These are phyloP conservation scores for Aproaerema taeniolella DNA, from an alignment of 2,888 invertebrate species.

Conservation along the genomic window DNA sequence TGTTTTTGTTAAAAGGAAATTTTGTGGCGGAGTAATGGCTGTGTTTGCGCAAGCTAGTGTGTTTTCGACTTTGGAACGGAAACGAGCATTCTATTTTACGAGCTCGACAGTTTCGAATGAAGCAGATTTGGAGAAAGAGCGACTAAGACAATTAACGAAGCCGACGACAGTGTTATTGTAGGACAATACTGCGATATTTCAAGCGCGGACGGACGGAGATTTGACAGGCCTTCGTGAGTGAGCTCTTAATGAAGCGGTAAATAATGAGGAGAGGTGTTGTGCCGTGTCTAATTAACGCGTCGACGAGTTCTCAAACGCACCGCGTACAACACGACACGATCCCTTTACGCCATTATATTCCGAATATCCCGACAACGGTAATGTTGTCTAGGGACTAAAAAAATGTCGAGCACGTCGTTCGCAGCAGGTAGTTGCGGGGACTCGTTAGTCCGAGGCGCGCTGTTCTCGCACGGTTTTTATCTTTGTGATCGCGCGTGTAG, in stretches of 20 bases:
- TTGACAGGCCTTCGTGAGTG: constrained; percentile 68
- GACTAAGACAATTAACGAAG: constrained; percentile 63
- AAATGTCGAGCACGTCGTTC: constrained; percentile 35
- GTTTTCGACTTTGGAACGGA: constrained; percentile 41
- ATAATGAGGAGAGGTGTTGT: constrained; percentile 72
- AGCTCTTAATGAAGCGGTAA: constrained; percentile 76
- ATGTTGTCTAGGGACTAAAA: constrained; percentile 34
- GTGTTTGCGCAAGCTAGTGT: constrained; percentile 43
- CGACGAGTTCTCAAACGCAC: constrained; percentile 40
- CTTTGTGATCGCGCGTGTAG: constrained; percentile 57
- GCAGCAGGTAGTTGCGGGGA: constrained; percentile 42
- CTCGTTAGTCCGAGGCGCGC: constrained; percentile 48
- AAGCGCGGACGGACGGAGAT: constrained; percentile 56
- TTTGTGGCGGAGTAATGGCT: constrained; percentile 48
- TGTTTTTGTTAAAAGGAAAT: constrained; percentile 52
- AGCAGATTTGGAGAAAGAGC: constrained; percentile 41
- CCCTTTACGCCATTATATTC: constrained; percentile 41
- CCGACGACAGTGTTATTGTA: constrained; percentile 69
- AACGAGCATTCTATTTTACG: constrained; percentile 49
- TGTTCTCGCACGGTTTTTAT: constrained; percentile 60
- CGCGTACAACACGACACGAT: constrained; percentile 31
- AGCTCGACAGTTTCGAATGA: constrained; percentile 45
- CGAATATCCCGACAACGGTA: constrained; percentile 34
- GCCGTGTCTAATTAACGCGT: constrained; percentile 68
- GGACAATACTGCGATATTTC: constrained; percentile 69